These are phyloP conservation scores for Acrocephalus arundinaceus DNA, from an alignment of 2,113 vertebrate species.

Conservation along the genomic window DNA sequence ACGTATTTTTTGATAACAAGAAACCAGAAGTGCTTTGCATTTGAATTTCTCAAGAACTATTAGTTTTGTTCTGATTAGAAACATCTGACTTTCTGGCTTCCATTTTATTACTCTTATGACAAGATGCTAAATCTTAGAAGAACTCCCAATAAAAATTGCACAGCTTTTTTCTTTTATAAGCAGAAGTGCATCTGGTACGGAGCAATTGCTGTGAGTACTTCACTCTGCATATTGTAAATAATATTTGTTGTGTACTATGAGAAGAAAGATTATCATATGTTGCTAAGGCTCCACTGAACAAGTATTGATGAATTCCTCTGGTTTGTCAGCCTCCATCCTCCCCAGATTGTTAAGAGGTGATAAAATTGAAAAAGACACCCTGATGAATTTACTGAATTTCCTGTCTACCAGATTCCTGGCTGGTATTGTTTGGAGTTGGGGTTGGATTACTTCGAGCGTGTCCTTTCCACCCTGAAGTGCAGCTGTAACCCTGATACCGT, in stretches of 20 bases:
- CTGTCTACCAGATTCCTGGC: not conserved
- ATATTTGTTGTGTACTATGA: not conserved
- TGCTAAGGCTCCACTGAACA: not conserved
- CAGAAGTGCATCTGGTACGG: not conserved
- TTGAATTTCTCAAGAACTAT: not conserved
- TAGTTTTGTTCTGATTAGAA: not conserved
- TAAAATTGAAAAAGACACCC: not conserved
- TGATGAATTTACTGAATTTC: not conserved
- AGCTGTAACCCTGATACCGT: not conserved
- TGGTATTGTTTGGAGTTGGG: not conserved
- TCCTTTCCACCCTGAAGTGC: not conserved
- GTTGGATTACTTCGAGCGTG: not conserved
- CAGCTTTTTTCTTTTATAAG: not conserved
- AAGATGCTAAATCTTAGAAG: not conserved
- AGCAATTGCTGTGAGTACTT: not conserved
- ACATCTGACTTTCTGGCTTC: not conserved
- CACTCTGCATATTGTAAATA: not conserved
- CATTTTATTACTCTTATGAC: not conserved
- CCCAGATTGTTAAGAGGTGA: not conserved
- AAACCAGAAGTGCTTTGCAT: not conserved
- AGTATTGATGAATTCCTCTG: not conserved
- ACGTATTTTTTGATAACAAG: not conserved
- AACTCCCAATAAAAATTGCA: not conserved
- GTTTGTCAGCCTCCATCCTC: not conserved
- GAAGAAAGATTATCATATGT: fast-evolving